phyloP scores from a whole-genome alignment of 2,113 vertebrate species.

The Chionodraco myersi region DNA sequence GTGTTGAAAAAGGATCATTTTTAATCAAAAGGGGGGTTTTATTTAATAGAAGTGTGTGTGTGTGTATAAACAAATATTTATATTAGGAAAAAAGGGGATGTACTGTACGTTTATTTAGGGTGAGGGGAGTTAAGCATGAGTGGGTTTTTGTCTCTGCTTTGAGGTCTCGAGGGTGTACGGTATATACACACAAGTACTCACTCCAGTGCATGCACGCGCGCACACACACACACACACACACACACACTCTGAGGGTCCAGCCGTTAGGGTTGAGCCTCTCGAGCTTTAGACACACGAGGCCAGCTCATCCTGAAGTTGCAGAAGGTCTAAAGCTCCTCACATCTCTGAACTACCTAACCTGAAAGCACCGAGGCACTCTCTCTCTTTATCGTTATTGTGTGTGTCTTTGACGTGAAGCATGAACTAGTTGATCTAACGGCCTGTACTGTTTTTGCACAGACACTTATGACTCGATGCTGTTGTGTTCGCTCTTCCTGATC shows the following conservation, averaged over 20 bases:
- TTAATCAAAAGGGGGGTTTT: constrained; percentile 62
- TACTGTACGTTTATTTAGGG: constrained; percentile 46
- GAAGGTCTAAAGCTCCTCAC: constrained; percentile 55
- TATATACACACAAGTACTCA: constrained; percentile 56
- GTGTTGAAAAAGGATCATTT: constrained; percentile 70
- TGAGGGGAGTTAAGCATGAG: constrained; percentile 37
- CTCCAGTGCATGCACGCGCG: constrained; percentile 12
- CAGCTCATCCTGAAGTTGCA: constrained; percentile 79
- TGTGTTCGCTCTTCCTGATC: constrained; percentile 63
- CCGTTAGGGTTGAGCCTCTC: constrained; percentile 34
- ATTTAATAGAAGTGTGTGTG: constrained; percentile 79
- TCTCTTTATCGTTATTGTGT: constrained; percentile 5
- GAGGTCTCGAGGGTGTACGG: constrained; percentile 44
- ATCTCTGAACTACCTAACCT: constrained; percentile 41
- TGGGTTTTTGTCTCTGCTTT: constrained; percentile 27
- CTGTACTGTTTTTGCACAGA: constrained; percentile 81
- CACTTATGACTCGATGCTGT: constrained; percentile 78
- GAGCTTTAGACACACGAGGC: constrained; percentile 49
- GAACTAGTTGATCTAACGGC: constrained; percentile 66
- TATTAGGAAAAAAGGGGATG: constrained; percentile 41
- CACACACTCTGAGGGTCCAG: constrained; percentile 28
- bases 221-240: neutral
- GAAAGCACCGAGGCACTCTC: constrained; percentile 37
- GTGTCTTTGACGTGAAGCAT: constrained; percentile 63
- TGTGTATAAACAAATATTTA: constrained; percentile 79